Evolutionary conservation across 2,888 invertebrate genomes (phyloP).

Genomic region (Erynnis tages): DNA sequence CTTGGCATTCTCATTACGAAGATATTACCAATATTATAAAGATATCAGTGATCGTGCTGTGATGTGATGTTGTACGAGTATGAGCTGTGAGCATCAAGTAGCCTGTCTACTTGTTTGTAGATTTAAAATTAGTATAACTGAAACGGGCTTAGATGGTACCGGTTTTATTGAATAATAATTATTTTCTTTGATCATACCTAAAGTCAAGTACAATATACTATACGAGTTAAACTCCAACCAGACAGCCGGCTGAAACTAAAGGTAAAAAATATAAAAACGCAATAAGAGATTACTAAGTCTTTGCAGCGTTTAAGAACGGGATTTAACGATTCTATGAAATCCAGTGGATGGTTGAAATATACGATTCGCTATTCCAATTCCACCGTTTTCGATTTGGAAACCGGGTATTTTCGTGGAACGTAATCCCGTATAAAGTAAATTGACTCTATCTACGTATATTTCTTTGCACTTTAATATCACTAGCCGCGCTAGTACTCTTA

Average conservation of each 20-base stretch:
- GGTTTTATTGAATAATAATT: too few species aligned
- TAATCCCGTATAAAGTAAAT: slow-evolving; percentile 26
- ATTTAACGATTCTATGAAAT: slow-evolving; percentile 21
- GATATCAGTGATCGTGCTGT: too few species aligned
- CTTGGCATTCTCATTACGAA: too few species aligned
- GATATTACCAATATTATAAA: too few species aligned
- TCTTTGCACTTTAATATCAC: slow-evolving; percentile 17
- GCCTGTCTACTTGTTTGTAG: too few species aligned
- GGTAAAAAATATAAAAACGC: background rate
- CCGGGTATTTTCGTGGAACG: slow-evolving; percentile 20
- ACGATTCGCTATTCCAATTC: slow-evolving; percentile 23
- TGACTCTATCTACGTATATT: slow-evolving; percentile 25
- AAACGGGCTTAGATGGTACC: too few species aligned
- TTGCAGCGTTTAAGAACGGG: slow-evolving; percentile 14
- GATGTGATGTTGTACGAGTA: too few species aligned
- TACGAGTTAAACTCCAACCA: background rate
- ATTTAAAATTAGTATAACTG: too few species aligned
- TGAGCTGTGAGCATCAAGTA: too few species aligned
- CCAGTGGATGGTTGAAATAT: slow-evolving; percentile 11
- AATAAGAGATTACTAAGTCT: slow-evolving; percentile 2
- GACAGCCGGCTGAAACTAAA: background rate
- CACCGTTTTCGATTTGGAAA: slow-evolving; percentile 24
- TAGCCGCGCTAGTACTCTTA: background rate
- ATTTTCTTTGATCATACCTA: too few species aligned
- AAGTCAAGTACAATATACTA: too few species aligned